phyloP scores from a whole-genome alignment of 2,888 invertebrate species.

The Conomelus anceps region DNA sequence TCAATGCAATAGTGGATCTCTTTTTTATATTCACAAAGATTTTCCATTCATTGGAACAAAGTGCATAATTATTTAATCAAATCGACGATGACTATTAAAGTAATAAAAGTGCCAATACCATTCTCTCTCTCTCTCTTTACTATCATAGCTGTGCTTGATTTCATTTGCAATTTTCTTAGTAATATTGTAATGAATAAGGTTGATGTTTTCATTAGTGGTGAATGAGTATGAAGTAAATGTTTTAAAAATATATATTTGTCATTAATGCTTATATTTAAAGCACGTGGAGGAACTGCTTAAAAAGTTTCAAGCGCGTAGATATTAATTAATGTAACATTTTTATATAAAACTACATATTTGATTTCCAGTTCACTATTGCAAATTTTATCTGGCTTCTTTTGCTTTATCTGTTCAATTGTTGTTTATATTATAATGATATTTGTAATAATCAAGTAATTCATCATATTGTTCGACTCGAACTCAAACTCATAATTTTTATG shows the following conservation, averaged over 20 bases:
- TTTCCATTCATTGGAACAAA: not conserved
- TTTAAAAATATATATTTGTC: not conserved
- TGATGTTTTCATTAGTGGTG: not conserved
- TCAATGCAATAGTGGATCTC: not conserved
- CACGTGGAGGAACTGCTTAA: not conserved
- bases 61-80: not conserved
- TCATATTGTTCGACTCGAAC: not conserved
- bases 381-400: not conserved
- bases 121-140: constrained; percentile 22
- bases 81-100: constrained; percentile 1
- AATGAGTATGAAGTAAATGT: not conserved
- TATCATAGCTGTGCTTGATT: constrained; percentile 3
- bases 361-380: not conserved
- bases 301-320: not conserved
- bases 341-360: not conserved
- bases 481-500: not conserved
- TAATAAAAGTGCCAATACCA: constrained; percentile 23
- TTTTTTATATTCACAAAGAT: not conserved
- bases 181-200: not conserved
- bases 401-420: not conserved
- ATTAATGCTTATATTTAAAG: not conserved
- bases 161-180: not conserved
- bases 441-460: not conserved
- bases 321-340: not conserved
- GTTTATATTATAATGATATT: not conserved